Evolutionary conservation across 2,888 invertebrate species (phyloP), one percentile per base, ranked within the genome.

Genomic region (Epinotia demarniana): DNA sequence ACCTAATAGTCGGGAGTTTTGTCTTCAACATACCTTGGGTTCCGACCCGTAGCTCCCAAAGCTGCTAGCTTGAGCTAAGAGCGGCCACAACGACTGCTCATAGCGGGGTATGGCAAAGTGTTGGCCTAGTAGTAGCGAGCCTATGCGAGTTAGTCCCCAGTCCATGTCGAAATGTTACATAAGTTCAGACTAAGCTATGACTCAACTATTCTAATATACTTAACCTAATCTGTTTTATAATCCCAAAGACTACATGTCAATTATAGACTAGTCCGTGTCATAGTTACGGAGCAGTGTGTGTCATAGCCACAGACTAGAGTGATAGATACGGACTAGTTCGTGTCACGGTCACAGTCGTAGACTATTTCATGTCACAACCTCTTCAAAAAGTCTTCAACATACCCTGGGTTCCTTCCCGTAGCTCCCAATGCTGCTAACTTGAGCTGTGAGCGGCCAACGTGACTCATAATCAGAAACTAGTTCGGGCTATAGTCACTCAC

Each of bases 1-100:
- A 23, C 23, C 23, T 23, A 23, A 23, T 23, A 23, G 23, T 23
- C 23, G 23, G 23, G 23, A 23, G 23, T 23, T 23, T n/a, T n/a
- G 23, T 23, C 23, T 39, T 39, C 9, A 11, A 23, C 12, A 19
- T 75, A 93, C 94, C 86, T 86, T 87, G 0, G 96, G 92, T 67
- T 94, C 95, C 13, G 96, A 94, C 1, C 99, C 99, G 69, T 98
- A 95, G 77, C 97, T 97, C 27, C 99, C 99, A 58, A 99, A 96
- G 79, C 98, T 99, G 46, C 98, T 99, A 72, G 98, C 97, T 90
- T 99, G 99, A 0, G 97, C 97, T 3, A 98, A 87, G 0, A 99
- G 92, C 0, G 96, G 95, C 95, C 97, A 97, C 9, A 86, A 81
- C 0, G 86, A 81, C 13, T 91, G 90, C 81, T 95, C 94, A 1